A percentile compares a stretch with the other conserved stretches of the same genome.
Evolutionary conservation across 2,113 vertebrate genomes (phyloP).

Genomic region (Pteronura brasiliensis): DNA sequence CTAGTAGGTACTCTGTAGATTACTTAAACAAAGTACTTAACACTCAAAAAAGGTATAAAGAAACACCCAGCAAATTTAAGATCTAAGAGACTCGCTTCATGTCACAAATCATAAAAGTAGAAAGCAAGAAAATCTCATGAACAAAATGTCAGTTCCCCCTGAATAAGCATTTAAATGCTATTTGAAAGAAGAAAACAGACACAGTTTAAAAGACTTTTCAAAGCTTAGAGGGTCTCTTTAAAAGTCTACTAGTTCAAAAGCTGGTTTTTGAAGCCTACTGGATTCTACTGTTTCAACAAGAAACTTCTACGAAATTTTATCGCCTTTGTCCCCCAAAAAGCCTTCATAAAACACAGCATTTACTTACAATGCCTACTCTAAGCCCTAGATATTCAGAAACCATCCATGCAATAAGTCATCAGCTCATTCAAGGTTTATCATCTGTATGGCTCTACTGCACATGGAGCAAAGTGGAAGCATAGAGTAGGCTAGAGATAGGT

Average conservation of each 20-base stretch:
- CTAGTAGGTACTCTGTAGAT: not conserved
- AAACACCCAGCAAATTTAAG: slow-evolving; percentile 1
- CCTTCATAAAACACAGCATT: not conserved
- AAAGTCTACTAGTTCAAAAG: not conserved
- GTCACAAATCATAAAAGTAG: not conserved
- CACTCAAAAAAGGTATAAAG: not conserved
- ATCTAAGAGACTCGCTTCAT: not conserved
- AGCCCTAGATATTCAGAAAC: not conserved
- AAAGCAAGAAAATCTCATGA: slow-evolving; percentile 31
- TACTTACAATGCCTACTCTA: not conserved
- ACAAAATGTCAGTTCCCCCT: not conserved
- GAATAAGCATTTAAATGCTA: not conserved
- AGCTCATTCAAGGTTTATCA: not conserved
- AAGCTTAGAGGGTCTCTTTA: not conserved
- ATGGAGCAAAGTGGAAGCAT: not conserved
- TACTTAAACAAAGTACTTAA: not conserved
- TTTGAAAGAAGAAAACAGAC: not conserved
- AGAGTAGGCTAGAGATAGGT: not conserved
- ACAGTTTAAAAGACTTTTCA: not conserved
- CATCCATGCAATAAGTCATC: not conserved
- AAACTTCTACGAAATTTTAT: not conserved
- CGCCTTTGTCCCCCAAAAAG: not conserved
- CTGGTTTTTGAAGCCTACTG: not conserved
- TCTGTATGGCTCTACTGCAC: not conserved
- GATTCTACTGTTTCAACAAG: not conserved